phyloP scores from a whole-genome alignment of 2,113 vertebrate species.

The Melozone crissalis region DNA sequence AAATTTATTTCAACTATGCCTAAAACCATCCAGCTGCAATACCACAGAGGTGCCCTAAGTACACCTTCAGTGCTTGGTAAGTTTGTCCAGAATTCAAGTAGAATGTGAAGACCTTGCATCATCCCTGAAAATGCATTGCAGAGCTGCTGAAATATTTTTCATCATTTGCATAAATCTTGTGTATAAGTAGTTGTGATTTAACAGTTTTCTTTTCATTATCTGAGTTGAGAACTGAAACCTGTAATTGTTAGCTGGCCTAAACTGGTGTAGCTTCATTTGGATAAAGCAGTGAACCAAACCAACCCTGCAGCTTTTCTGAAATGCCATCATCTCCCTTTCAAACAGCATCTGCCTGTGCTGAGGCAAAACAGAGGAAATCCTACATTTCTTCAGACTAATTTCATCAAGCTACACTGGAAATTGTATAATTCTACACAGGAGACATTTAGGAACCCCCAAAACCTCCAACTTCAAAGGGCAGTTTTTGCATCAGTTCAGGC shows the following conservation, averaged over 20 bases:
- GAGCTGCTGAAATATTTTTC: neutral
- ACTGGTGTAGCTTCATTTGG: neutral
- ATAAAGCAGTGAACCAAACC: neutral
- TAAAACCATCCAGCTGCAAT: neutral
- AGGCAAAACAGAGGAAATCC: neutral
- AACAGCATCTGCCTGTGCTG: neutral
- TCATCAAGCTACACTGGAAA: slow-evolving; percentile 3
- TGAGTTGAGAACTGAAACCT: neutral
- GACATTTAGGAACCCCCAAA: neutral
- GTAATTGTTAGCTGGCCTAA: neutral
- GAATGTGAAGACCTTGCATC: neutral
- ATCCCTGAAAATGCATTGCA: neutral
- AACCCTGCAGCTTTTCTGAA: neutral
- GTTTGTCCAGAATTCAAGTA: neutral
- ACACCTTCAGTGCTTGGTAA: neutral
- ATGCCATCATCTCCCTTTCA: neutral
- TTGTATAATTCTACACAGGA: neutral
- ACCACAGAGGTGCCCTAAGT: neutral
- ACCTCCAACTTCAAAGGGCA: slow-evolving; percentile 43
- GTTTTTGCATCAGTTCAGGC: slow-evolving; percentile 33
- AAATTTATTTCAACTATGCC: neutral
- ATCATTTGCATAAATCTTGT: neutral
- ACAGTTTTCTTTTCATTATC: neutral
- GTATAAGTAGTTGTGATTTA: neutral
- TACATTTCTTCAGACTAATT: slow-evolving; percentile 20